A percentile compares a stretch with the other conserved stretches of the same genome.
Conservation (phyloP, 2,113 vertebrate genomes). For the Coregonus clupeaformis region DNA sequence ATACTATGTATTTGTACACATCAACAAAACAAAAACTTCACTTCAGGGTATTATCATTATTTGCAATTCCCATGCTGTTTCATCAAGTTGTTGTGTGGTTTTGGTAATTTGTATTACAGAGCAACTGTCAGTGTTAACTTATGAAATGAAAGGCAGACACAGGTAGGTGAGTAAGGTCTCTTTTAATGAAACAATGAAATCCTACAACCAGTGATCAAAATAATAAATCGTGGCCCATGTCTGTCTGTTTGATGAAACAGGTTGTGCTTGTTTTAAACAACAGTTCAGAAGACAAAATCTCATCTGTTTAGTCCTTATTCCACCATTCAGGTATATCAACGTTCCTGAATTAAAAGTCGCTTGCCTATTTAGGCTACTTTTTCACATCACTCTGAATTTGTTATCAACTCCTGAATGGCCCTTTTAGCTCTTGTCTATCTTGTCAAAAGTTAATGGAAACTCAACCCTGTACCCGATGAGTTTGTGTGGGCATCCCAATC, state of each 20-base stretch:
- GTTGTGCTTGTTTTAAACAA: constrained; percentile 65
- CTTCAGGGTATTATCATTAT: not conserved
- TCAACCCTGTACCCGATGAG: not conserved
- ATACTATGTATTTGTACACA: not conserved
- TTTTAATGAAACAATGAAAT: constrained; percentile 71
- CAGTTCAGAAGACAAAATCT: not conserved
- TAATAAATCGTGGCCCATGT: constrained; percentile 47
- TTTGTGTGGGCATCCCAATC: not conserved
- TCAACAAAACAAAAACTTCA: not conserved
- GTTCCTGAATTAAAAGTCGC: not conserved
- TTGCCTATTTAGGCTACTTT: not conserved
- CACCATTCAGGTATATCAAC: not conserved
- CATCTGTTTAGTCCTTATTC: constrained; percentile 11
- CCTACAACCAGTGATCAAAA: constrained; percentile 67
- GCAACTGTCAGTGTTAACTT: not conserved
- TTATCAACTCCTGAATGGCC: no score
- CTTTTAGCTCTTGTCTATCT: not conserved
- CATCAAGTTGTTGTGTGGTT: not conserved
- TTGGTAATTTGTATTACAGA: not conserved
- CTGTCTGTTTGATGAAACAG: constrained; percentile 43
- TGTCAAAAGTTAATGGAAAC: not conserved
- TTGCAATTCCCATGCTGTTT: not conserved
- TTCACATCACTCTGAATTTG: not conserved
- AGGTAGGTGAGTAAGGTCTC: constrained; percentile 50
- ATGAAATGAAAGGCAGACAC: constrained; percentile 41